Evolutionary conservation across 2,888 invertebrate genomes (phyloP), one percentile per base, ranked within the genome.

Genomic region (Thelaira solivaga): DNA sequence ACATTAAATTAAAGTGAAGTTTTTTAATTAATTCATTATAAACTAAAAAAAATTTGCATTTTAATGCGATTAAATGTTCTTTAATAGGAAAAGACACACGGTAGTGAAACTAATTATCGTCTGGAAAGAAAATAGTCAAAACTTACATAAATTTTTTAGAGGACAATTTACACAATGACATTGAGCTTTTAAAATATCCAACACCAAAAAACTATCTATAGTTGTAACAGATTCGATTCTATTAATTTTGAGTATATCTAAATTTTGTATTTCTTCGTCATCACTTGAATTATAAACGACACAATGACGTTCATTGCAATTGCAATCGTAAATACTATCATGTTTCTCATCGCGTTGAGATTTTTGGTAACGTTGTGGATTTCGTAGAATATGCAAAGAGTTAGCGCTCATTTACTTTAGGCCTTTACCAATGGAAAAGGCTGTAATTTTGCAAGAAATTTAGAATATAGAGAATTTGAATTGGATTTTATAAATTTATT

Each of bases 151-250:
- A 82, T 87, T 86, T 71, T 80, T 84, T 41, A 86, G 53, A 7
- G 88, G 88, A 64, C 88, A 88, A 81, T 88, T 88, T 39, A 82
- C 64, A 43, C 89, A 88, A 26, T 81, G 74, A 67, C 88, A 88
- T 45, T 81, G 82, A 4, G 86, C 83, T 20, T 59, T 51, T 31
- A 74, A 80, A 65, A 81, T 77, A 59, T 82, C 76, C 51, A 72
- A 53, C 20, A 67, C 26, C 6, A 67, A 2, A 10, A 24, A 45
- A 36, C 59, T 53, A 20, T 62, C 45, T 39, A 68, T 49, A 8
- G 65, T 75, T 29, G 34, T 10, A 49, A 29, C 18, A 18, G 74
- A 64, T 49, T 62, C 71, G 4, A 55, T 26, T 24, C 11, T 34
- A 22, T 45, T 31, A 11, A 68, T 49, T 65, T 65, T 49, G 1